A percentile compares a stretch with the other conserved stretches of the same genome.
Evolutionary conservation across 2,888 invertebrate species (phyloP).

Genomic region (Octonoba sinensis): DNA sequence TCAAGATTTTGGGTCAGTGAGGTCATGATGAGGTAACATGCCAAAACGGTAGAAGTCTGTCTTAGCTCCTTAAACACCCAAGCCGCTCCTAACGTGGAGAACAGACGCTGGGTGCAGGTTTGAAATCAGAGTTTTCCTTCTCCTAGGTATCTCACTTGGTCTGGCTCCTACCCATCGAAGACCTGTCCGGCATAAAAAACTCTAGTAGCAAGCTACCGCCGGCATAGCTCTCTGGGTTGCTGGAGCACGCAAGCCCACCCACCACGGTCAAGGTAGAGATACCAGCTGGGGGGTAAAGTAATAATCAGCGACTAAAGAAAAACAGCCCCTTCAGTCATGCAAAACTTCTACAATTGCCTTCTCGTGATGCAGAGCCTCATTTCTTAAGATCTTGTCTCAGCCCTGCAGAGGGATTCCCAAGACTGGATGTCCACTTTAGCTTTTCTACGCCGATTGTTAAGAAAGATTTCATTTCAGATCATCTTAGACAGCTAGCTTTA

Average conservation of each 20-base stretch:
- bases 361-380: no score
- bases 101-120: not conserved
- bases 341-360: no score
- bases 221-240: slow-evolving; percentile 27
- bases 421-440: no score
- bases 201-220: slow-evolving; percentile 6
- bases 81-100: not conserved
- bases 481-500: no score
- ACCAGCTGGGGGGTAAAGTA: not conserved
- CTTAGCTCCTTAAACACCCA: not conserved
- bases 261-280: slow-evolving; percentile 8
- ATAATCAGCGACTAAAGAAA: no score
- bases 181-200: slow-evolving; percentile 19
- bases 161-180: slow-evolving; percentile 21
- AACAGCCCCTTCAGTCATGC: no score
- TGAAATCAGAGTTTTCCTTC: slow-evolving; percentile 9
- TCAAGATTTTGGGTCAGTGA: no score
- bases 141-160: slow-evolving; percentile 13
- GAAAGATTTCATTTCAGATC: no score
- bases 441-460: no score
- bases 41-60: not conserved
- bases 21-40: no score
- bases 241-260: slow-evolving; percentile 23
- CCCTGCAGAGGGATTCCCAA: no score
- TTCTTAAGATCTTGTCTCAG: no score